Evolutionary conservation across 2,888 invertebrate genomes (phyloP).

Genomic region (Drosophila siamana): DNA sequence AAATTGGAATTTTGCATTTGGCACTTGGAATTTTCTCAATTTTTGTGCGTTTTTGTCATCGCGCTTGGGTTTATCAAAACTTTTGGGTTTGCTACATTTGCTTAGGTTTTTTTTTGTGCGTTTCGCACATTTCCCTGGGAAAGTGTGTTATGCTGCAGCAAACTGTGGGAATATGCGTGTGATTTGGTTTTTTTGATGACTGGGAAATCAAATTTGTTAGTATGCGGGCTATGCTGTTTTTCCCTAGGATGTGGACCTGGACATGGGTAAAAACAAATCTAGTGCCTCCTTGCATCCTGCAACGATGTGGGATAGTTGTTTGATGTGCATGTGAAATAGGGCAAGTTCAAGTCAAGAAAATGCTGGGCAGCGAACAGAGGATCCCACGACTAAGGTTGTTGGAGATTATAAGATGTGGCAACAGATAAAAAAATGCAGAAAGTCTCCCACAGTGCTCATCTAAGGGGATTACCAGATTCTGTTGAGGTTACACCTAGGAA

Average conservation of each 20-base stretch:
- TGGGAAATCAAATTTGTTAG: slow-evolving; percentile 56
- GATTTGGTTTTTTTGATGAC: slow-evolving; percentile 61
- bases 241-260: slow-evolving; percentile 8
- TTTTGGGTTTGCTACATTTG: slow-evolving; percentile 68
- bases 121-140: slow-evolving; percentile 58
- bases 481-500: background rate
- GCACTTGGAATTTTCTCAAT: slow-evolving; percentile 63
- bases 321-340: slow-evolving; percentile 1
- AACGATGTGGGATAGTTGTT: slow-evolving; percentile 42
- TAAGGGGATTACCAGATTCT: slow-evolving; percentile 1
- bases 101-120: slow-evolving; percentile 48
- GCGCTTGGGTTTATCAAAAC: slow-evolving; percentile 75
- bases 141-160: slow-evolving; percentile 18
- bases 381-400: background rate
- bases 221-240: slow-evolving; percentile 65
- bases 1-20: slow-evolving; percentile 70
- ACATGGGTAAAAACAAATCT: slow-evolving; percentile 45
- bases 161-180: slow-evolving; percentile 38
- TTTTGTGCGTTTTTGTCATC: slow-evolving; percentile 60
- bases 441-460: background rate
- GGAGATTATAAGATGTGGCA: background rate
- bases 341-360: background rate
- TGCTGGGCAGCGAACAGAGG: background rate
- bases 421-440: background rate
- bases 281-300: slow-evolving; percentile 26